Evolutionary conservation across 2,797 vertebrate genomes (phyloP).

Genomic region (Anguilla marmorata): DNA sequence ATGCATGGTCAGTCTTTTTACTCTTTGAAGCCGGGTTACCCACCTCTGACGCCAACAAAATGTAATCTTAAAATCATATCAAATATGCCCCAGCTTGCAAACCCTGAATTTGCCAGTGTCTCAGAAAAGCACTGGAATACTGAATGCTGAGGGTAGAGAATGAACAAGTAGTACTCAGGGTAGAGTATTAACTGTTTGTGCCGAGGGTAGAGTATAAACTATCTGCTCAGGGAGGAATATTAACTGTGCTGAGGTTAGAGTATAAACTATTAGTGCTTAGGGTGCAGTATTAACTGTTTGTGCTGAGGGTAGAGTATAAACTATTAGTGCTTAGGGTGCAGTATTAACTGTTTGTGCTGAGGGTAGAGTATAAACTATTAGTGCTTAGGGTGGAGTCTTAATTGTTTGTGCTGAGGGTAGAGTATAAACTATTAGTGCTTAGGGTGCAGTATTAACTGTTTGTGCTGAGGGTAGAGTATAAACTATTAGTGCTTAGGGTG

Average conservation of each 20-base stretch:
- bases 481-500: no score
- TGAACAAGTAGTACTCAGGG: background rate
- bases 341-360: no score
- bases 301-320: no score
- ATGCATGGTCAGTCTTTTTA: no score
- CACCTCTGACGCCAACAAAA: background rate
- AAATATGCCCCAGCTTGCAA: background rate
- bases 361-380: no score
- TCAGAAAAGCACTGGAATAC: background rate
- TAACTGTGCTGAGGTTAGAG: no score
- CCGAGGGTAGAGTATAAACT: no score
- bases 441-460: background rate
- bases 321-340: no score
- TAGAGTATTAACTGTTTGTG: background rate
- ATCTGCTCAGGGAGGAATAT: no score
- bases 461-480: background rate
- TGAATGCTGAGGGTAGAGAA: background rate
- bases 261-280: no score
- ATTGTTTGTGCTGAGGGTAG: background rate
- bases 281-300: no score
- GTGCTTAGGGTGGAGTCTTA: background rate
- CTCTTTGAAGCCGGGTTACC: no score
- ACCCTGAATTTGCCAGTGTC: background rate
- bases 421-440: background rate
- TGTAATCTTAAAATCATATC: background rate